A percentile compares a stretch with the other conserved stretches of the same genome.
Conservation (phyloP, 2,888 invertebrate genomes). For the Drosophila dives region DNA sequence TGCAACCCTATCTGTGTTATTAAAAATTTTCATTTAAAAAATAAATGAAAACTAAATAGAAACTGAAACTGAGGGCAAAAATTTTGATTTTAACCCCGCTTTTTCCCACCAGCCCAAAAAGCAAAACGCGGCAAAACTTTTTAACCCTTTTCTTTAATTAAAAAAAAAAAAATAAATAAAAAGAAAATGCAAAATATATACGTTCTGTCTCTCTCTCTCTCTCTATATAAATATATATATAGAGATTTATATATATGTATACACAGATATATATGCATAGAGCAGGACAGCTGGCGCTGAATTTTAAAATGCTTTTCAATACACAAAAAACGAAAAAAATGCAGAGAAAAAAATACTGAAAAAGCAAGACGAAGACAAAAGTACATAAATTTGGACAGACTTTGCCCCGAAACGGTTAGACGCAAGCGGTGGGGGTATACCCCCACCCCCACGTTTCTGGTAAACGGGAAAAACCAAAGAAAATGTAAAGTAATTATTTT, state of each 20-base stretch:
- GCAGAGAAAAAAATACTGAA: slow-evolving; percentile 32
- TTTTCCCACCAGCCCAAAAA: slow-evolving; percentile 30
- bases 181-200: slow-evolving; percentile 53
- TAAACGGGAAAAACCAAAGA: slow-evolving; percentile 70
- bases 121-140: slow-evolving; percentile 59
- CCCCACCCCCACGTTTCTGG: background rate
- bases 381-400: slow-evolving; percentile 76
- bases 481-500: slow-evolving; percentile 81
- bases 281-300: slow-evolving; percentile 73
- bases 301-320: slow-evolving; percentile 77
- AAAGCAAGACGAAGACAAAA: slow-evolving; percentile 64
- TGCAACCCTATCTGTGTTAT: slow-evolving; percentile 72
- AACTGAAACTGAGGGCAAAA: slow-evolving; percentile 63
- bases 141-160: slow-evolving; percentile 81
- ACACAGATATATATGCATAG: slow-evolving; percentile 19
- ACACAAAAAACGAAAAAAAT: slow-evolving; percentile 32
- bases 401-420: slow-evolving; percentile 59
- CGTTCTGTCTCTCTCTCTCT: slow-evolving; percentile 4
- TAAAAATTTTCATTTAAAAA: slow-evolving; percentile 75
- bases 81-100: slow-evolving; percentile 76
- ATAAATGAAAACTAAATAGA: slow-evolving; percentile 80
- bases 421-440: background rate
- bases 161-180: slow-evolving; percentile 35
- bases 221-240: slow-evolving; percentile 7
- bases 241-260: slow-evolving; percentile 9